A percentile compares a stretch with the other conserved stretches of the same genome.
phyloP scores from a whole-genome alignment of 2,113 vertebrate species.

The Odobenus rosmarus region DNA sequence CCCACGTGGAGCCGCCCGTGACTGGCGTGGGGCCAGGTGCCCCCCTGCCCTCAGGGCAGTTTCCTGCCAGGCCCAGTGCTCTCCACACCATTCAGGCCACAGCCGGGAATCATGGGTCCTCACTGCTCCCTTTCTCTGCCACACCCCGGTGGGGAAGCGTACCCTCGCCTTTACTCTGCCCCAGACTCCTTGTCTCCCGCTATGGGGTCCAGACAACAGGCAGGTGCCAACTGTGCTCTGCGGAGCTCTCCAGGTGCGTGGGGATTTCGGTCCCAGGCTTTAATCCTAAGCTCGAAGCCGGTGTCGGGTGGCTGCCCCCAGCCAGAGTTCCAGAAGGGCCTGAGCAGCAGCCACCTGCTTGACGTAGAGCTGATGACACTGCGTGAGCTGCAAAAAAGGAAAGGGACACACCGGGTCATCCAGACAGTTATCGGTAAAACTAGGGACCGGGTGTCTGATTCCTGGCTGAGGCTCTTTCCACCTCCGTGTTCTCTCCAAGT shows the following conservation, averaged over 20 bases:
- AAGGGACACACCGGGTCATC: not conserved
- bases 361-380: not conserved
- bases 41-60: no score
- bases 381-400: not conserved
- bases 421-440: not conserved
- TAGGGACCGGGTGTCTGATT: rapidly evolving
- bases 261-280: not conserved
- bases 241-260: rapidly evolving
- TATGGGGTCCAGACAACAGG: not conserved
- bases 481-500: rapidly evolving
- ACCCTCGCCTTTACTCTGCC: not conserved
- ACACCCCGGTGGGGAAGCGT: not conserved
- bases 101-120: not conserved
- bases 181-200: not conserved
- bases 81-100: not conserved
- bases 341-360: not conserved
- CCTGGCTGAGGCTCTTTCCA: not conserved
- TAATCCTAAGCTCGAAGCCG: no score
- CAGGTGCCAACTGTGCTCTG: not conserved
- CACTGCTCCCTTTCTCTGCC: not conserved
- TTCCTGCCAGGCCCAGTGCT: not conserved
- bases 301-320: not conserved
- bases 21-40: rapidly evolving
- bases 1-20: rapidly evolving
- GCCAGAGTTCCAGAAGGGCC: not conserved